A percentile compares a stretch with the other conserved stretches of the same genome.
These are phyloP conservation scores for Plutomurus gul DNA, from an alignment of 1,140 invertebrate genomes.

Conservation along the genomic window DNA sequence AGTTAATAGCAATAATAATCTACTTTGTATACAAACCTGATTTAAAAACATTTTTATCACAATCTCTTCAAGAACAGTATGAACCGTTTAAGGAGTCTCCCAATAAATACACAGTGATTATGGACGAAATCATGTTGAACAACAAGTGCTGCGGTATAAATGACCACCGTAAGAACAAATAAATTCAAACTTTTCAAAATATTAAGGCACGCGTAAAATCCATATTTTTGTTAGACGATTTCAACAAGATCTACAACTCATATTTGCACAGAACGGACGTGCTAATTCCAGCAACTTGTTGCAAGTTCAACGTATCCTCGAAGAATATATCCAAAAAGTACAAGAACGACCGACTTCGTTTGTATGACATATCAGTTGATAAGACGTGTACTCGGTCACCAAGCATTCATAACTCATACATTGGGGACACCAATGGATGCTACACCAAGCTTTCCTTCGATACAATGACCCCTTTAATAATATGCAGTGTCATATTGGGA, in stretches of 20 bases:
- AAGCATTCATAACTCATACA: neutral
- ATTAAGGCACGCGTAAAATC: no score
- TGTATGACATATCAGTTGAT: neutral
- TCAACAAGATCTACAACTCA: neutral
- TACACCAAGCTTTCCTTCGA: neutral
- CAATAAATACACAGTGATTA: neutral
- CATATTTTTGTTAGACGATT: no score
- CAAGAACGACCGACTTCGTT: neutral
- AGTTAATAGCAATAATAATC: neutral
- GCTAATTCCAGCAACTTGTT: neutral
- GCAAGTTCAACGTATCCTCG: neutral
- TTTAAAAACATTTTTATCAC: neutral
- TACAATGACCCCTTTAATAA: neutral
- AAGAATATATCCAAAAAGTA: neutral
- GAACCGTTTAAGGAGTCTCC: neutral
- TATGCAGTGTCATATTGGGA: neutral
- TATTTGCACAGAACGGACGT: neutral
- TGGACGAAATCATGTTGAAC: neutral
- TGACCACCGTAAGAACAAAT: no score
- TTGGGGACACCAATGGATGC: neutral
- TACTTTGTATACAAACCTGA: neutral
- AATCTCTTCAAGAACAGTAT: neutral
- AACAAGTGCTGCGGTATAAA: slow-evolving; percentile 17
- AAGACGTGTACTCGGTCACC: neutral
- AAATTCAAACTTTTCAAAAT: no score